Base-by-base conservation (phyloP, 2,888 invertebrate genomes). In the Acleris holmiana region DNA sequence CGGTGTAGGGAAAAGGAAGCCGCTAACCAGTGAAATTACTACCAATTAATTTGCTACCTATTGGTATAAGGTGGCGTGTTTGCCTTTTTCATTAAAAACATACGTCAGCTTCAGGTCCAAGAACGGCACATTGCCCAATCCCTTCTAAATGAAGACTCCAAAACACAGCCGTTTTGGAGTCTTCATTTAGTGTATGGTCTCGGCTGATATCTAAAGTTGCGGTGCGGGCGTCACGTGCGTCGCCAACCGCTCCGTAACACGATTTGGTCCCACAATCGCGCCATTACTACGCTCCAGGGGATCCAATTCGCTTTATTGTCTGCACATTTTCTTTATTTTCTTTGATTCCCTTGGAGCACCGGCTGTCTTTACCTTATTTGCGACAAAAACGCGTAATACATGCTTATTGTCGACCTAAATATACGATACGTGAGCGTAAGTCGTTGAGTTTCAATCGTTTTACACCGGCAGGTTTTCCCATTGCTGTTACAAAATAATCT, bases 231-330 rank as follows among this genome's bases (percentile, higher is more conserved):
- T 13, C 50, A 19, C 63, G 41, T 21, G 60, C 54, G 55, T 54
- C 68, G 49, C 67, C 75, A 75, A 78, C 81, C 78, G 79, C 73
- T 69, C 66, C 67, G 73, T 82, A 82, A 84, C 80, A 73, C 79
- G 81, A 78, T 88, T 85, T 76, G 73, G 74, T 67, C 74, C 76
- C 76, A 82, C 82, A 86, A 85, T 83, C 76, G 79, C 71, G 75
- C 72, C 77, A 80, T 86, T 84, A 83, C 75, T 58, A 69, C 78
- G 77, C 82, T 76, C 72, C 75, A 69, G 71, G 75, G 78, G 76
- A 79, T 79, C 74, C 79, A 80, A 84, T 83, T 80, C 76, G 68
- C 73, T 76, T 68, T 73, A 75, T 79, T 78, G 77, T 77, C 75
- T 76, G 73, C 68, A 54, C 68, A 64, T 67, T 66, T 64, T 67